These are phyloP conservation scores for Leptarthrus brevirostris DNA, from an alignment of 2,888 invertebrate species.

Conservation along the genomic window DNA sequence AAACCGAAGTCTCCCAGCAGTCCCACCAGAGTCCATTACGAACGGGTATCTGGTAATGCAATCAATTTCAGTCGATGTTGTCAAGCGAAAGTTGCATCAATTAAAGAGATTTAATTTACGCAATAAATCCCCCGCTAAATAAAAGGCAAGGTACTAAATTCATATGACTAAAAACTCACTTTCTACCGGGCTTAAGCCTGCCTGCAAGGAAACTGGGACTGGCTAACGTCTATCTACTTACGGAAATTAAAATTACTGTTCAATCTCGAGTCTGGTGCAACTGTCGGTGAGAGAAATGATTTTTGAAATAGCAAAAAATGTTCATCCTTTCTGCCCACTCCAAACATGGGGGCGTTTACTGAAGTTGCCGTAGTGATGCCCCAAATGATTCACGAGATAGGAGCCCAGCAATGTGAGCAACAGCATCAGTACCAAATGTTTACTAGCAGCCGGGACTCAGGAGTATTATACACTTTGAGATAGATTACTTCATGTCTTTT, in stretches of 20 bases:
- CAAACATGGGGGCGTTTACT: not conserved
- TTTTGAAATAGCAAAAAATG: constrained; percentile 34
- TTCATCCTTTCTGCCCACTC: not conserved
- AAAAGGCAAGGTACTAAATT: not conserved
- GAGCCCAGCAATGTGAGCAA: not conserved
- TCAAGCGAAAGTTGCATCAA: constrained; percentile 30
- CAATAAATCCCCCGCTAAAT: not conserved
- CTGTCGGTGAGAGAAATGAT: not conserved
- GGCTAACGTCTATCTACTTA: constrained; percentile 56
- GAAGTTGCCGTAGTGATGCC: not conserved
- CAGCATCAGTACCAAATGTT: not conserved
- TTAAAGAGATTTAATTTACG: constrained; percentile 38
- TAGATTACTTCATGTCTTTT: not conserved
- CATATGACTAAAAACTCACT: constrained; percentile 27
- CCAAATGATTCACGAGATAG: too few species aligned
- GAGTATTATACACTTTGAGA: not conserved
- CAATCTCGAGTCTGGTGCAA: constrained; percentile 66
- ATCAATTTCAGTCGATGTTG: constrained; percentile 32
- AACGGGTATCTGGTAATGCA: constrained; percentile 18
- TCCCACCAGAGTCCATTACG: not conserved
- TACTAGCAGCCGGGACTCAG: not conserved
- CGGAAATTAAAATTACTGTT: constrained; percentile 73
- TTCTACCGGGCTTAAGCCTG: not conserved
- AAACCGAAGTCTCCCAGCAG: not conserved
- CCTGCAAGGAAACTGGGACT: constrained; percentile 11